These are phyloP conservation scores for Poecilus cupreus DNA, from an alignment of 2,888 invertebrate genomes.

Conservation along the genomic window DNA sequence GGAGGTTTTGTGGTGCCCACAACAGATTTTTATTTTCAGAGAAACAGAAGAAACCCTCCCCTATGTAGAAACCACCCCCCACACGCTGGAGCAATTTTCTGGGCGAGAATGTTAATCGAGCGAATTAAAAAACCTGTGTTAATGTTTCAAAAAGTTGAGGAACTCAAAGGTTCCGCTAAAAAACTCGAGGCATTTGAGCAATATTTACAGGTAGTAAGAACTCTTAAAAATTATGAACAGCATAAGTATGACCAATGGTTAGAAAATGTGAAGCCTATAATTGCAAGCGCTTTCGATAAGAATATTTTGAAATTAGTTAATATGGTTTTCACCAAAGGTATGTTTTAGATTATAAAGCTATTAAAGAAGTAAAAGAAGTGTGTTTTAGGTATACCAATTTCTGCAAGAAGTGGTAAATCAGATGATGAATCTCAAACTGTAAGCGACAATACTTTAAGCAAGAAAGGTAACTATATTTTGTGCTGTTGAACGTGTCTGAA, in stretches of 20 bases:
- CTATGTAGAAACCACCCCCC: slow-evolving; percentile 85
- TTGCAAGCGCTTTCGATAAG: slow-evolving; percentile 82
- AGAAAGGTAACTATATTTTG: not conserved
- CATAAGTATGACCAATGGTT: slow-evolving; percentile 83
- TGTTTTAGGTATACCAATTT: slow-evolving; percentile 61
- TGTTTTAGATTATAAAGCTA: not conserved
- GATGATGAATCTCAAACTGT: not conserved
- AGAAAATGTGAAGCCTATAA: slow-evolving; percentile 77
- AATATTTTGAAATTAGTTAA: slow-evolving; percentile 79
- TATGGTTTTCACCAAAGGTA: slow-evolving; percentile 63
- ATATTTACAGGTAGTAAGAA: slow-evolving; percentile 84
- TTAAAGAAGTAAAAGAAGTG: not conserved
- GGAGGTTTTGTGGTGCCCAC: too few species aligned
- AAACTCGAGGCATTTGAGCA: slow-evolving; percentile 86
- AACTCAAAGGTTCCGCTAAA: slow-evolving; percentile 82
- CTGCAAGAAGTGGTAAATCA: slow-evolving; percentile 65
- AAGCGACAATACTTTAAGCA: not conserved
- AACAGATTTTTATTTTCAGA: slow-evolving; percentile 74
- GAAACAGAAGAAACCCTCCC: slow-evolving; percentile 80
- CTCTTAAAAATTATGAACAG: slow-evolving; percentile 86
- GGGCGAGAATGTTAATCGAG: slow-evolving; percentile 87
- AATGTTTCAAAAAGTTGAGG: slow-evolving; percentile 84
- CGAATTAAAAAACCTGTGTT: slow-evolving; percentile 87
- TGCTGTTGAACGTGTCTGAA: too few species aligned
- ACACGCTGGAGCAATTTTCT: slow-evolving; percentile 88